phyloP scores from a whole-genome alignment of 2,113 vertebrate species.

The Cygnus atratus region DNA sequence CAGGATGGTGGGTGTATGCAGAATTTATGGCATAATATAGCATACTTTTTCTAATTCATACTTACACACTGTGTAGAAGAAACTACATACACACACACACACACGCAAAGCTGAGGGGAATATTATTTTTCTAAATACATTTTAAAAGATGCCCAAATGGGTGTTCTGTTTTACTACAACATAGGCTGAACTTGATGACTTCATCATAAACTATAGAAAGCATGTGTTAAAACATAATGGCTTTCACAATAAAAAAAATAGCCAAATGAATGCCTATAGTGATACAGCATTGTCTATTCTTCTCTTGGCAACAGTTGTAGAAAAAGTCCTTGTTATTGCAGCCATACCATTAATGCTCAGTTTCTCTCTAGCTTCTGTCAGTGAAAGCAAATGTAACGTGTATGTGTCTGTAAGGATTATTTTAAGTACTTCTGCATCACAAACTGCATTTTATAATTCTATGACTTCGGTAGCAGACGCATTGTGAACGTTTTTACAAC shows the following conservation, averaged over 20 bases:
- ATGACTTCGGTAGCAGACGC: not conserved
- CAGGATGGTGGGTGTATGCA: not conserved
- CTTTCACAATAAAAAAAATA: not conserved
- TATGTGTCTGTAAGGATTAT: not conserved
- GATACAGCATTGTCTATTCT: not conserved
- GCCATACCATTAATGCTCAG: not conserved
- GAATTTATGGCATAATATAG: not conserved
- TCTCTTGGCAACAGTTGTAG: not conserved
- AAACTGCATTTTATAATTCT: not conserved
- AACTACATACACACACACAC: not conserved
- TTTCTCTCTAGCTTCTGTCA: not conserved
- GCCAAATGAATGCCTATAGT: not conserved
- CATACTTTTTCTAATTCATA: not conserved
- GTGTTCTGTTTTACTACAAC: not conserved
- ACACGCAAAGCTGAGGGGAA: not conserved
- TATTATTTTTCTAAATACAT: not conserved
- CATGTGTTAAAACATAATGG: not conserved
- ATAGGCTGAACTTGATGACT: not conserved
- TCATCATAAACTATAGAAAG: not conserved
- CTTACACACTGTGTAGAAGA: not conserved
- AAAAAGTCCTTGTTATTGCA: not conserved
- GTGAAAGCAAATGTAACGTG: not conserved
- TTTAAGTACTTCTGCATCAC: not conserved
- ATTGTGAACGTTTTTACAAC: not conserved
- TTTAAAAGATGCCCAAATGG: not conserved